A percentile compares a stretch with the other conserved stretches of the same genome.
Evolutionary conservation across 2,797 vertebrate species (phyloP).

Genomic region (Percopsis omiscomaycus): DNA sequence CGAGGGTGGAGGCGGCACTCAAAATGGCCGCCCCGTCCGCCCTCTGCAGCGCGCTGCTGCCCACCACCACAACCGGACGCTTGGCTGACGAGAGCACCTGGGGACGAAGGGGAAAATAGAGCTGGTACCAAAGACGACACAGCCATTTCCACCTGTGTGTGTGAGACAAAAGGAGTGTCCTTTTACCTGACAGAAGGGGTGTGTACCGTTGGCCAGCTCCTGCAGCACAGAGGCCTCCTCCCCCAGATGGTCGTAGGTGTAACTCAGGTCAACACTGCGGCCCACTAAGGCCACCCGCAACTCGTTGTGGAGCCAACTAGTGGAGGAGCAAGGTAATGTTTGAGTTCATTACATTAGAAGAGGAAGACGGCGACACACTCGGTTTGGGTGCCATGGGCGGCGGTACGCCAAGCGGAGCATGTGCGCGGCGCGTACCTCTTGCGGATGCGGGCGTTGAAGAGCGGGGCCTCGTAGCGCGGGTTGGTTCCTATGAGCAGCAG

Average conservation of each 20-base stretch:
- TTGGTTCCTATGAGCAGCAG: conserved; percentile 93
- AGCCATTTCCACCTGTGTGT: neutral
- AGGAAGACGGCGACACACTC: neutral
- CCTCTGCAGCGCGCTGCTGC: conserved; percentile 90
- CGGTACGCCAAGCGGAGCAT: too few species aligned
- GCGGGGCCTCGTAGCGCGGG: conserved; percentile 93
- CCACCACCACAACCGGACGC: conserved; percentile 89
- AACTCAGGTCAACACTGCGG: conserved; percentile 88
- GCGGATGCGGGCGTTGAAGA: conserved; percentile 93
- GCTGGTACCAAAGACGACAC: neutral
- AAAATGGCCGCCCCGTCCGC: conserved; percentile 88
- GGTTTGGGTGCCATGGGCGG: neutral
- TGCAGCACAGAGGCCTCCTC: conserved; percentile 86
- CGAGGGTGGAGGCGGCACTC: conserved; percentile 83
- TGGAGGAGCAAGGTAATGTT: neutral
- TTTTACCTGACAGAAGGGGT: conserved; percentile 88
- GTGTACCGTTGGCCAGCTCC: conserved; percentile 86
- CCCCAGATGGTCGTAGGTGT: conserved; percentile 90
- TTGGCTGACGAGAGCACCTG: conserved; percentile 86
- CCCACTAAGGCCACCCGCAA: conserved; percentile 89
- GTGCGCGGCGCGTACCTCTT: conserved; percentile 66
- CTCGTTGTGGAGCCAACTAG: conserved; percentile 97
- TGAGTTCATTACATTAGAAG: neutral
- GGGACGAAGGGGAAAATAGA: neutral
- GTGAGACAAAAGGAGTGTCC: neutral